Conservation (phyloP, 1,140 invertebrate species). For the Bombus picipes region DNA sequence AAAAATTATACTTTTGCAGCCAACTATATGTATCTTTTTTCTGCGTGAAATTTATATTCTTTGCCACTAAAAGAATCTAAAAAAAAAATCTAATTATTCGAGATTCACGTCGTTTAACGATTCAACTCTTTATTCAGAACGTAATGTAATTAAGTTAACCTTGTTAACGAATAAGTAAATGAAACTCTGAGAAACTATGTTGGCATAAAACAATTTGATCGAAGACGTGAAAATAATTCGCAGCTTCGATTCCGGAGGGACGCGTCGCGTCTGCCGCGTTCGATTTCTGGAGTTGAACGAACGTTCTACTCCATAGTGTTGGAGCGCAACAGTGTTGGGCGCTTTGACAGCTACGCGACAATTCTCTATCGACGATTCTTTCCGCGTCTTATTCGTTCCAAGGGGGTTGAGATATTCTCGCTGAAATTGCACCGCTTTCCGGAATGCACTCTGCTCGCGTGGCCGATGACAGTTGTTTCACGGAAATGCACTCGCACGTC, state of each 20-base stretch:
- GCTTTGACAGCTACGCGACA: constrained; percentile 26
- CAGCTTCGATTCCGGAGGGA: background rate
- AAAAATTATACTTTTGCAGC: background rate
- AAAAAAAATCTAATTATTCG: background rate
- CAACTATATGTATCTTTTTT: too few relatives aligned
- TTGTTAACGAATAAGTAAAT: background rate
- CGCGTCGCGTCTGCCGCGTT: too few relatives aligned
- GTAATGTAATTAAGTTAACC: background rate
- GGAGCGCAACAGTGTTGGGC: background rate
- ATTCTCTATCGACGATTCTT: constrained; percentile 29
- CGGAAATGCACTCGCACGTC: constrained; percentile 30
- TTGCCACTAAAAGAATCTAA: background rate
- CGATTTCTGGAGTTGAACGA: background rate
- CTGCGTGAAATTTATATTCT: background rate
- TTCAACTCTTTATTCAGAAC: too few relatives aligned
- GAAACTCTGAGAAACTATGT: background rate
- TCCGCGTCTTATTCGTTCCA: background rate
- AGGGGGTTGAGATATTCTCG: constrained; percentile 14
- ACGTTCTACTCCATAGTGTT: too few relatives aligned
- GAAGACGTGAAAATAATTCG: background rate
- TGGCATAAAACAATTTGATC: too few relatives aligned
- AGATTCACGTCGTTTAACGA: background rate
- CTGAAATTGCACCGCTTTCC: constrained; percentile 22
- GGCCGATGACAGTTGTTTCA: constrained; percentile 41
- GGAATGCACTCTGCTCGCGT: constrained; percentile 36